Conservation (phyloP, 2,113 vertebrate species). For the Notothenia rossii region DNA sequence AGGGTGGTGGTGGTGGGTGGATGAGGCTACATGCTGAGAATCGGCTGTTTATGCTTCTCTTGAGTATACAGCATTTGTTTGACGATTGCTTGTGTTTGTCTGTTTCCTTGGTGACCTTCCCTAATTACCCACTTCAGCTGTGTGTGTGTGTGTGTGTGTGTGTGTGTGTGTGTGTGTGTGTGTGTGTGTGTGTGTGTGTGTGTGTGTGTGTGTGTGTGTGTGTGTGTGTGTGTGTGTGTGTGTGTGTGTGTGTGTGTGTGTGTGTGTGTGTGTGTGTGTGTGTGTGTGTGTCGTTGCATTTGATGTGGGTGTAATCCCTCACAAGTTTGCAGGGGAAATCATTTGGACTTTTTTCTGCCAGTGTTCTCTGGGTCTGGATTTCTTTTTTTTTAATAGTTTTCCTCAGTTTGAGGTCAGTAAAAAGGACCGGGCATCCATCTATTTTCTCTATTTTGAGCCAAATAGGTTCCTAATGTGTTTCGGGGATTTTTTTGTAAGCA, state of each 20-base stretch:
- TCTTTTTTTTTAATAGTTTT: background rate
- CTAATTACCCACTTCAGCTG: constrained; percentile 78
- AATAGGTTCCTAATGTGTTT: constrained; percentile 9
- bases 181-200: constrained; percentile 17
- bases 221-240: constrained; percentile 24
- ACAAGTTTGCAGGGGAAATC: too few species aligned
- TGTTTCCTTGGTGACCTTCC: constrained; percentile 74
- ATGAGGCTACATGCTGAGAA: constrained; percentile 32
- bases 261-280: constrained; percentile 22
- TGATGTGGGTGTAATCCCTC: background rate
- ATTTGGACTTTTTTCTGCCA: constrained; percentile 25
- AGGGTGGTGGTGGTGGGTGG: constrained; percentile 11
- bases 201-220: constrained; percentile 21
- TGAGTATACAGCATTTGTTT: constrained; percentile 43
- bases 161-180: constrained; percentile 22
- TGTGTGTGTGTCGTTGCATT: background rate
- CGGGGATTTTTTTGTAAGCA: constrained; percentile 20
- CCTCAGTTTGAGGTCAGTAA: constrained; percentile 35
- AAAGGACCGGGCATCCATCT: constrained; percentile 11
- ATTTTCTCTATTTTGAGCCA: constrained; percentile 16
- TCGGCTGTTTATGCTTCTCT: constrained; percentile 62
- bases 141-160: constrained; percentile 27
- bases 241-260: constrained; percentile 16
- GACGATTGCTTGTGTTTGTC: constrained; percentile 63
- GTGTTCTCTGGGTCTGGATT: constrained; percentile 38